Conservation (phyloP, 2,113 vertebrate genomes). For the Anarhynchus alexandrinus region DNA sequence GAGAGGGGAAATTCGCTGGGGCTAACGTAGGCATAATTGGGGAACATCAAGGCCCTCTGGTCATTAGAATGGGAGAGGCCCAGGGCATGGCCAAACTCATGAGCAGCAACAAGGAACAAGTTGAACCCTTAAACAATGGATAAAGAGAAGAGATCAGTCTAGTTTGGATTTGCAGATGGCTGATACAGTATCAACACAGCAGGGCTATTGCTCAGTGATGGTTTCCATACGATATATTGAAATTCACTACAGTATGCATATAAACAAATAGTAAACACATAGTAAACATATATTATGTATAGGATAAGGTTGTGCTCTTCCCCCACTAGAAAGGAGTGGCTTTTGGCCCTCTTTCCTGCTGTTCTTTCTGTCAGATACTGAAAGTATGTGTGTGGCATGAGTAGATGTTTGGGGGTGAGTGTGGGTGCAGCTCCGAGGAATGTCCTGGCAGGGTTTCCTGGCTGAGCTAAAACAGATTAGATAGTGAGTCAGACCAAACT, state of each 20-base stretch:
- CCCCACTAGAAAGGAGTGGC: not conserved
- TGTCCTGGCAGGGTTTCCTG: constrained; percentile 20
- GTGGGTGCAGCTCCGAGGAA: constrained; percentile 40
- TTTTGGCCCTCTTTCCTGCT: not conserved
- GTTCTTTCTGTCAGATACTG: not conserved
- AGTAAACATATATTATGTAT: not conserved
- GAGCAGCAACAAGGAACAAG: constrained; percentile 91
- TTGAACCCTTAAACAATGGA: constrained; percentile 76
- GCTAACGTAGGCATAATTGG: constrained; percentile 77
- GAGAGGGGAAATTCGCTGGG: constrained; percentile 79
- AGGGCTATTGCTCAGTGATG: not conserved
- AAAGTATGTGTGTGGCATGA: not conserved
- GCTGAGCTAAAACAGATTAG: not conserved
- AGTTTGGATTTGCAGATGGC: not conserved
- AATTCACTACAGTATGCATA: not conserved
- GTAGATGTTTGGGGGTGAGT: not conserved
- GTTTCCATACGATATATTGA: not conserved
- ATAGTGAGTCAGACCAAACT: constrained; percentile 28
- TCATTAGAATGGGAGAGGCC: constrained; percentile 88
- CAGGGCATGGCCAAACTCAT: constrained; percentile 93
- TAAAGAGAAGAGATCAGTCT: not conserved
- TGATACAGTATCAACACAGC: not conserved
- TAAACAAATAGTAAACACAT: not conserved
- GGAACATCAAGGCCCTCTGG: constrained; percentile 87
- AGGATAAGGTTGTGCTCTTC: not conserved